Evolutionary conservation across 2,113 vertebrate species (phyloP).

Genomic region (Monarcha castaneiventris): DNA sequence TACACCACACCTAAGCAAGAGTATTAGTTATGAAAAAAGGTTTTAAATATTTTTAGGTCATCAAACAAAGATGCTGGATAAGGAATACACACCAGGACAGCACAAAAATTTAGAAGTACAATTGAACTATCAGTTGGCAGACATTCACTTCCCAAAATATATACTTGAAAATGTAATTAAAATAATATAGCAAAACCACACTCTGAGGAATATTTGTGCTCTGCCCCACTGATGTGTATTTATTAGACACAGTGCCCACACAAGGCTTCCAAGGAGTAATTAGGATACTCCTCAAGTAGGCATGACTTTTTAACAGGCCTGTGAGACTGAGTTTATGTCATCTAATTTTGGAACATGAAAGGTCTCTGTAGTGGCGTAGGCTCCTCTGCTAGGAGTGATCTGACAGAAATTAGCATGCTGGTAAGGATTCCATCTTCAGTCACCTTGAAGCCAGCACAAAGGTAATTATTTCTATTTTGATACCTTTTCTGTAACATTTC

Average conservation of each 20-base stretch:
- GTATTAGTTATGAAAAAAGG: not conserved
- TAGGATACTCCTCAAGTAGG: not conserved
- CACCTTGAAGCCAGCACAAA: constrained; percentile 10
- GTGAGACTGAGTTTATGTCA: not conserved
- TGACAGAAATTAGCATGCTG: not conserved
- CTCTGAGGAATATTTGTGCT: not conserved
- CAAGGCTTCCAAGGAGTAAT: not conserved
- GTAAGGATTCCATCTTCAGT: not conserved
- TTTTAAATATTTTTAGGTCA: not conserved
- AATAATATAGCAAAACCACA: not conserved
- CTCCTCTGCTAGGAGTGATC: not conserved
- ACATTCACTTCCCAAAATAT: not conserved
- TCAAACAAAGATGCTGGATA: not conserved
- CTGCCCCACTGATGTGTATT: not conserved
- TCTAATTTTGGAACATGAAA: not conserved
- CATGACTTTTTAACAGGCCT: not conserved
- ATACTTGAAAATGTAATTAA: constrained; percentile 10
- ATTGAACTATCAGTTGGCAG: not conserved
- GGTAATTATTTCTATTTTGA: constrained; percentile 17
- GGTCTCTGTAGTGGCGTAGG: not conserved
- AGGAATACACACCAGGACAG: not conserved
- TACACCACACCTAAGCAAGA: not conserved
- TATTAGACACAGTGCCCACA: not conserved
- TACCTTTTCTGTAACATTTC: not conserved
- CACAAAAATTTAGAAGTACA: not conserved